Evolutionary conservation across 2,113 vertebrate species (phyloP), one percentile per base, ranked within the genome.

Genomic region (Anthoscopus minutus): DNA sequence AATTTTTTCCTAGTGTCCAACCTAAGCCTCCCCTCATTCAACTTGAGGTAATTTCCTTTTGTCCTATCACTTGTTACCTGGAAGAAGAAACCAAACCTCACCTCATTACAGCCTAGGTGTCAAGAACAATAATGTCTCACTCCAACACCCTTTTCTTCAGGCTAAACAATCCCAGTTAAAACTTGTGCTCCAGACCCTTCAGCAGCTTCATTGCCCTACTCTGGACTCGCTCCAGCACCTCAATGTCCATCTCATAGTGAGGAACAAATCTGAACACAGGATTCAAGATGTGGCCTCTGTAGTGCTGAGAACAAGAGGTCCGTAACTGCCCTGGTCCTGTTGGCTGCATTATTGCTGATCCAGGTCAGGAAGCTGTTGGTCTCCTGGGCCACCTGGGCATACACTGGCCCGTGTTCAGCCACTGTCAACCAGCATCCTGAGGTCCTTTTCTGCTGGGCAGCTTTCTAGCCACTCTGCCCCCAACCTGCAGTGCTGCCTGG

Each of bases 401-500:
- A 25, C 35, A 3, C 27, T 56, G 53, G 23, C 15, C 76, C 62
- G 11, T 27, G 54, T 18, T 86, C 31, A 86, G 54, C 28, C 2
- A 2, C 40, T 37, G 8, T 37, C 1, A 0, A 13, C 3, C 23
- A 44, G 35, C 54, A 37, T 1, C 3, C 28, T 5, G 0, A 50
- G 7, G 2, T 57, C 20, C 11, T 69, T 81, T 50, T 62, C 61
- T 4, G 1, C 13, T 0, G 0, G 0, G 54, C 76, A 42, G 9
- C 13, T 67, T 66, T 48, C 22, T 47, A 67, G 22, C 18, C 25
- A 7, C 16, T 81, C 35, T 62, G 20, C 35, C 27, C 37, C 23
- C 7, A 38, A 48, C 42, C 54, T 74, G 76, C 1, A n/a, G 76
- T 2, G 0, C 11, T 74, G 27, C 35, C 7, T 15, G 37, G 2